phyloP scores from a whole-genome alignment of 2,888 invertebrate species.

The Trissoscelio sp. region DNA sequence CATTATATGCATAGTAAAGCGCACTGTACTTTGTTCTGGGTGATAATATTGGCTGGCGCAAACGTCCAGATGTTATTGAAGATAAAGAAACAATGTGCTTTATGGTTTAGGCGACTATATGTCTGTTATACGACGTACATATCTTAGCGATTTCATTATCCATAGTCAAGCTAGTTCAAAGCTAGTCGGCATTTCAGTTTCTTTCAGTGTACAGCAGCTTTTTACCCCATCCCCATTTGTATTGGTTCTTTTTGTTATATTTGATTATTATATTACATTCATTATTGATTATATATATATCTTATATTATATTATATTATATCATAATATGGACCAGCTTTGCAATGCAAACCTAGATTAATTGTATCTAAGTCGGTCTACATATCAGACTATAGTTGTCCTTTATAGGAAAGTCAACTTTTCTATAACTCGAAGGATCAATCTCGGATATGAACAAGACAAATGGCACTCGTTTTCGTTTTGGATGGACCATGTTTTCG shows the following conservation, averaged over 20 bases:
- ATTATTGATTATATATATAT: neutral
- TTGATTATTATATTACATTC: neutral
- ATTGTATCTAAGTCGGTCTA: conserved; percentile 74
- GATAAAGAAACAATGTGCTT: conserved; percentile 71
- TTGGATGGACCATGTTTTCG: conserved; percentile 42
- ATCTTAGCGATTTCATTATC: conserved; percentile 52
- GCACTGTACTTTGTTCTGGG: conserved; percentile 53
- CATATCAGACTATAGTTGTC: conserved; percentile 76
- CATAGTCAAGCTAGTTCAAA: conserved; percentile 41
- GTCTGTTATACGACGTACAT: conserved; percentile 65
- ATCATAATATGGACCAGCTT: conserved; percentile 22
- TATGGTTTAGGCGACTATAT: conserved; percentile 66
- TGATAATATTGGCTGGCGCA: conserved; percentile 71
- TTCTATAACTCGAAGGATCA: conserved; percentile 10
- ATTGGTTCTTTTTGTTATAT: neutral
- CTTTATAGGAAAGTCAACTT: conserved; percentile 4
- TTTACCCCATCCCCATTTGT: neutral
- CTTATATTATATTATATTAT: neutral
- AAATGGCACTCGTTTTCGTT: conserved; percentile 23
- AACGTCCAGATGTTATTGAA: conserved; percentile 33
- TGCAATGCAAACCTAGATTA: conserved; percentile 11
- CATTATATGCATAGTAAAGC: conserved; percentile 42
- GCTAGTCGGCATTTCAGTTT: conserved; percentile 42
- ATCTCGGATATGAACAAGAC: conserved; percentile 1
- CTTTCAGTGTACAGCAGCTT: conserved; percentile 2